Evolutionary conservation across 2,797 vertebrate genomes (phyloP).

Genomic region (Arrhamphus sclerolepis): DNA sequence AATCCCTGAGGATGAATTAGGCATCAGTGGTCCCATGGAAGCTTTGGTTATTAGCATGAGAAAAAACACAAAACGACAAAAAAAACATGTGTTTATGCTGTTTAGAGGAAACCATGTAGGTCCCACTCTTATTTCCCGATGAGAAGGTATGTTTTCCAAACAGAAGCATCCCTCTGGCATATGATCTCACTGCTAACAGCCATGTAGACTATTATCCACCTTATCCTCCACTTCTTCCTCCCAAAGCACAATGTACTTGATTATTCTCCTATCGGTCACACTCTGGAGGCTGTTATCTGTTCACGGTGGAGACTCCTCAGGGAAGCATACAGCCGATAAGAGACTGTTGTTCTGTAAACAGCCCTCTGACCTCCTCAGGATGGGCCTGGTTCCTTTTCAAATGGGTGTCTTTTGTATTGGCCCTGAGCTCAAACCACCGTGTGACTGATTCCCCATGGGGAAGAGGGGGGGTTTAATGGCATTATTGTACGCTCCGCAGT

Average conservation of each 20-base stretch:
- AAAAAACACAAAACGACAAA: neutral
- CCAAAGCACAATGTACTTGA: slow-evolving; percentile 70
- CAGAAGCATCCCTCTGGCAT: slow-evolving; percentile 27
- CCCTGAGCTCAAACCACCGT: slow-evolving; percentile 54
- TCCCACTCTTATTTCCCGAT: slow-evolving; percentile 2
- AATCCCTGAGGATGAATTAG: slow-evolving; percentile 56
- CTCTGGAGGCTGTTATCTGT: slow-evolving; percentile 71
- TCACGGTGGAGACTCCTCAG: slow-evolving; percentile 66
- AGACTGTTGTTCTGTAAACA: slow-evolving; percentile 78
- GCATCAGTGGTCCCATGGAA: slow-evolving; percentile 31
- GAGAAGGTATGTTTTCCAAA: slow-evolving; percentile 11
- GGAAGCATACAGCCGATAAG: slow-evolving; percentile 63
- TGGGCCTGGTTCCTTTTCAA: slow-evolving; percentile 59
- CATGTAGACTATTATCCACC: slow-evolving; percentile 43
- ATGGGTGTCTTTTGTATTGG: slow-evolving; percentile 55
- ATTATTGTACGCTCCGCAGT: slow-evolving; percentile 55
- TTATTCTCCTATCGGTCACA: slow-evolving; percentile 73
- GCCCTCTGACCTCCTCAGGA: slow-evolving; percentile 71
- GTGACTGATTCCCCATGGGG: slow-evolving; percentile 56
- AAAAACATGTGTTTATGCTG: slow-evolving; percentile 13
- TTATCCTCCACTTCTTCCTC: slow-evolving; percentile 50
- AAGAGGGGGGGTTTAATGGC: slow-evolving; percentile 60
- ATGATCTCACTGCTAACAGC: slow-evolving; percentile 45
- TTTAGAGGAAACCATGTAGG: slow-evolving; percentile 2
- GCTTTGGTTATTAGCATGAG: slow-evolving; percentile 24